Evolutionary conservation across 2,888 invertebrate species (phyloP).

Genomic region (Blastobasis adustella): DNA sequence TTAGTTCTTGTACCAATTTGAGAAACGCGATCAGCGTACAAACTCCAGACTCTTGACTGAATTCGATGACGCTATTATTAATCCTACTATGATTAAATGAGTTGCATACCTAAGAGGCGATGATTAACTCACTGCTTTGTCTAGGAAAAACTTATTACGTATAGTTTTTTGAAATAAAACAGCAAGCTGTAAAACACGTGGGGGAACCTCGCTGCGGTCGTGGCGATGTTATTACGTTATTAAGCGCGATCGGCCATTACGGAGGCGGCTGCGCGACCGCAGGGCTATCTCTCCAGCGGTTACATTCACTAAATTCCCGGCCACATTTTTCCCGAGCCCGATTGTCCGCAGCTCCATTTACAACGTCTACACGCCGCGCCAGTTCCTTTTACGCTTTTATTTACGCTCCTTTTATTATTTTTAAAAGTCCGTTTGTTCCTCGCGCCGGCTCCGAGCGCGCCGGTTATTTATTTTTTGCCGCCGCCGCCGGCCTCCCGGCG

Average conservation of each 20-base stretch:
- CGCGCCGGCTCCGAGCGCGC: slow-evolving; percentile 68
- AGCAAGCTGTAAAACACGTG: no score
- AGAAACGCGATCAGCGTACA: no score
- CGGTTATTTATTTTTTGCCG: slow-evolving; percentile 72
- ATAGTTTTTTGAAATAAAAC: no score
- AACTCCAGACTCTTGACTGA: no score
- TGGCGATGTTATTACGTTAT: slow-evolving; percentile 51
- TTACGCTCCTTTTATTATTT: slow-evolving; percentile 74
- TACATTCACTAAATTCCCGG: slow-evolving; percentile 70
- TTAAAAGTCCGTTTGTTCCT: slow-evolving; percentile 72
- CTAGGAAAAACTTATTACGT: no score
- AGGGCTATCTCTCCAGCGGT: slow-evolving; percentile 52
- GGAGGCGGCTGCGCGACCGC: slow-evolving; percentile 48
- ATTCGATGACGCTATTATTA: no score
- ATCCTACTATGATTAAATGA: no score
- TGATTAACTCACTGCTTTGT: no score
- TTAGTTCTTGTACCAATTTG: background rate
- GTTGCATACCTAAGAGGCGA: no score
- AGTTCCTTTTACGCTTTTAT: slow-evolving; percentile 75
- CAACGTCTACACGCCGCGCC: slow-evolving; percentile 72
- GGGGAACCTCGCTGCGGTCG: slow-evolving; percentile 31
- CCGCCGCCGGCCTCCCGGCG: slow-evolving; percentile 63
- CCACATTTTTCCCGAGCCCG: slow-evolving; percentile 67
- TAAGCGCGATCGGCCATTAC: slow-evolving; percentile 55
- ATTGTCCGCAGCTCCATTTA: slow-evolving; percentile 73